Conservation (phyloP, 2,888 invertebrate genomes). For the Conops quadrifasciatus region DNA sequence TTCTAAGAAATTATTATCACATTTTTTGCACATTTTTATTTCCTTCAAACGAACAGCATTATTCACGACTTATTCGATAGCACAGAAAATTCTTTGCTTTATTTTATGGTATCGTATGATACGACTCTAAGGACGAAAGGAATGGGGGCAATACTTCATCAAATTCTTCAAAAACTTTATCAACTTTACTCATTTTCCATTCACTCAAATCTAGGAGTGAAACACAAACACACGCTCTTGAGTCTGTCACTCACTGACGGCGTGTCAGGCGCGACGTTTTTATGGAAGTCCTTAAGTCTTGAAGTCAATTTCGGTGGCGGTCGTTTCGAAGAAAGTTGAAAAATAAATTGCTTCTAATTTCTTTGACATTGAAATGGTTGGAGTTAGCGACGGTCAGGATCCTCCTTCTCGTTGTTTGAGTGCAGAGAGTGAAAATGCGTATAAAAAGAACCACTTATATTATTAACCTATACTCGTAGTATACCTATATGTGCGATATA, state of each 20-base stretch:
- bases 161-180: too few relatives aligned
- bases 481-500: background rate
- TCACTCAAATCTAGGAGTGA: too few relatives aligned
- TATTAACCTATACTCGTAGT: too few relatives aligned
- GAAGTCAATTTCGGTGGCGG: background rate
- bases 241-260: slow-evolving; percentile 25
- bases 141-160: too few relatives aligned
- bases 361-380: slow-evolving; percentile 29
- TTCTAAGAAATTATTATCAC: slow-evolving; percentile 28
- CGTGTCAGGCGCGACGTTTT: too few relatives aligned
- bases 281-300: too few relatives aligned
- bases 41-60: background rate
- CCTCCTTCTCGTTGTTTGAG: background rate
- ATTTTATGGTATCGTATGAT: too few relatives aligned
- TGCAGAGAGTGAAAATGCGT: background rate
- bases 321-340: background rate
- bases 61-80: too few relatives aligned
- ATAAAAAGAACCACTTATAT: background rate
- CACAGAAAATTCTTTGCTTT: too few relatives aligned
- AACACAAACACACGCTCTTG: slow-evolving; percentile 15
- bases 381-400: slow-evolving; percentile 11
- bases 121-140: too few relatives aligned
- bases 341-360: slow-evolving; percentile 23
- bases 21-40: slow-evolving; percentile 12
- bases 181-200: too few relatives aligned